phyloP scores from a whole-genome alignment of 2,888 invertebrate genomes.

The Ceramica pisi region DNA sequence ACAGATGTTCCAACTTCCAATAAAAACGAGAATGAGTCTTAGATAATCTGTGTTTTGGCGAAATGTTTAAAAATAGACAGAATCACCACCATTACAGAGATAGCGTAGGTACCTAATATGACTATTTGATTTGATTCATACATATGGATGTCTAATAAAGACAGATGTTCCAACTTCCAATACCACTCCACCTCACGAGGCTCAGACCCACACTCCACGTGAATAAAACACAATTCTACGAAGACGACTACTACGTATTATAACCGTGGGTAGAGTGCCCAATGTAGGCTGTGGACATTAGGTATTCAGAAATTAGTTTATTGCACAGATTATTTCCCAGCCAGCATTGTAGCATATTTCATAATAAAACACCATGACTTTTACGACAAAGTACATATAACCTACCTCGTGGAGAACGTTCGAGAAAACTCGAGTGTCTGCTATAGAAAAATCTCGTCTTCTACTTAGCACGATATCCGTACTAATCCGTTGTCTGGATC shows the following conservation, averaged over 20 bases:
- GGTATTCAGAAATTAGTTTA: background rate
- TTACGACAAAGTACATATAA: background rate
- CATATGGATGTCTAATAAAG: conserved; percentile 4
- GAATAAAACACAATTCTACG: conserved; percentile 6
- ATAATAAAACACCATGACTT: background rate
- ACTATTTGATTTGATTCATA: background rate
- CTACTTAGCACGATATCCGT: background rate
- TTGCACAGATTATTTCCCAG: background rate
- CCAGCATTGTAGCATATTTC: background rate
- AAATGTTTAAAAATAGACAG: conserved; percentile 8
- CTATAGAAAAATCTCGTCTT: background rate
- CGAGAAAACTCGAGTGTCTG: background rate
- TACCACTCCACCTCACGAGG: too few species aligned
- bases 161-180: conserved; percentile 24
- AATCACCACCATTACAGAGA: conserved; percentile 2
- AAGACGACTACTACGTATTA: background rate
- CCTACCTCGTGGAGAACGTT: background rate
- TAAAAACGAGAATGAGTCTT: background rate
- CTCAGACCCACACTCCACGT: background rate
- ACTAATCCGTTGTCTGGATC: background rate
- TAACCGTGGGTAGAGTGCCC: background rate
- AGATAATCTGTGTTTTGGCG: background rate
- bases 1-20: too few species aligned
- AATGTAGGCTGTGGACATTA: background rate
- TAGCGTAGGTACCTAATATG: background rate